phyloP scores from a whole-genome alignment of 2,113 vertebrate genomes.

The Empidonax traillii region DNA sequence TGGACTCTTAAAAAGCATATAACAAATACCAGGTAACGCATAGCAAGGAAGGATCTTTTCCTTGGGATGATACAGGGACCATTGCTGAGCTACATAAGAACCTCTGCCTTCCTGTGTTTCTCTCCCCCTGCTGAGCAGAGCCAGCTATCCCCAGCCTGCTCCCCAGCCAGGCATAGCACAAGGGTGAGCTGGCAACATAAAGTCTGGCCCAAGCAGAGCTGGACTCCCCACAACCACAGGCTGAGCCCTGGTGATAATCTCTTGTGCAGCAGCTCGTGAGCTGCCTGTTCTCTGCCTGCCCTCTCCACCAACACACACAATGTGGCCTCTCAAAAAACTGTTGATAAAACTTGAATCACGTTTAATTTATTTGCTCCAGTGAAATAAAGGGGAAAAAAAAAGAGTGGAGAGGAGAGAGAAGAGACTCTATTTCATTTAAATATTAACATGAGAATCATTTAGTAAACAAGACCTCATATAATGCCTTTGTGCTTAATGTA shows the following conservation, averaged over 20 bases:
- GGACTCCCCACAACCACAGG: neutral
- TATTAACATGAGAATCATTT: neutral
- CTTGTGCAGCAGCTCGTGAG: neutral
- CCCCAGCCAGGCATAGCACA: neutral
- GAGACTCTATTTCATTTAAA: neutral
- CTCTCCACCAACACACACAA: neutral
- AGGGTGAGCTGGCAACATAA: neutral
- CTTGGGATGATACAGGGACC: neutral
- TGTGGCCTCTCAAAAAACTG: neutral
- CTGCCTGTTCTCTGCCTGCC: neutral
- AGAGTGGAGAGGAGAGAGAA: neutral
- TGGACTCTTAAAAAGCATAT: neutral
- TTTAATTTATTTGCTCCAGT: neutral
- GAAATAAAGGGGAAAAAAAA: neutral
- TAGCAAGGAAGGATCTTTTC: neutral
- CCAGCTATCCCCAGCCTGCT: neutral
- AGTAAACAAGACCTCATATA: neutral
- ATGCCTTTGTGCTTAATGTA: neutral
- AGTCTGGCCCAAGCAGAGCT: neutral
- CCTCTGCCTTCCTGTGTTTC: neutral
- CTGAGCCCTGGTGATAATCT: fast-evolving
- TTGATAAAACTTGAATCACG: neutral
- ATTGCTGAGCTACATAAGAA: neutral
- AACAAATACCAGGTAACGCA: neutral
- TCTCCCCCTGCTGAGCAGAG: neutral